phyloP scores from a whole-genome alignment of 30 jellyfish, hydroid and myxozoan genomes.

The Aurelia coerulea region DNA sequence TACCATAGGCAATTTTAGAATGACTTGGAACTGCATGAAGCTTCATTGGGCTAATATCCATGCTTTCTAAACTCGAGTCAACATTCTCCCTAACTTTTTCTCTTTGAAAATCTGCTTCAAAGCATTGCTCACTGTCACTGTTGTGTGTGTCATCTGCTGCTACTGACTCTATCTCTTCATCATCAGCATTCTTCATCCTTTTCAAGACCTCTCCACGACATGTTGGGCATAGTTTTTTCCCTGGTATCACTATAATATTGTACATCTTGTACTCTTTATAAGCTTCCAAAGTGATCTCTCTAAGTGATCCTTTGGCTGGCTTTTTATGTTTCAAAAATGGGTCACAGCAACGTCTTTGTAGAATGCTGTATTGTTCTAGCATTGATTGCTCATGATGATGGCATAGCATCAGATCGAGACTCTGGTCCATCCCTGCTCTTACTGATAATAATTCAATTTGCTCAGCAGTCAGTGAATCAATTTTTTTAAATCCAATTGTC shows the following conservation, averaged over 20 bases:
- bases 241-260: conserved; percentile 30
- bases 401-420: too few relatives aligned
- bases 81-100: neutral
- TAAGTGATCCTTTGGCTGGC: neutral
- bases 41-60: conserved; percentile 52
- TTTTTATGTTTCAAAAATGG: neutral
- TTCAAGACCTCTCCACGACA: conserved; percentile 10
- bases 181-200: neutral
- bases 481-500: too few relatives aligned
- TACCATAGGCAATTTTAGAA: conserved; percentile 47
- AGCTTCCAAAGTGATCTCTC: conserved; percentile 6
- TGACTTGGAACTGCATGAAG: conserved; percentile 37
- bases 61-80: conserved; percentile 3
- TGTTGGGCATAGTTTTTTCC: conserved; percentile 43
- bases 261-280: neutral
- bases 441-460: too few relatives aligned
- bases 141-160: neutral
- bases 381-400: too few relatives aligned
- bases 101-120: conserved; percentile 11
- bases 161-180: neutral
- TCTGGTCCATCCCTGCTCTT: too few relatives aligned
- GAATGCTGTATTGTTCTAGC: too few relatives aligned
- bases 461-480: too few relatives aligned
- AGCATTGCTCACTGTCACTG: neutral
- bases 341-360: too few relatives aligned